Percentiles rank a stretch among this genome's conserved stretches.
These are phyloP conservation scores for Trachemys scripta DNA, from an alignment of 2,113 vertebrate genomes.

Conservation along the genomic window DNA sequence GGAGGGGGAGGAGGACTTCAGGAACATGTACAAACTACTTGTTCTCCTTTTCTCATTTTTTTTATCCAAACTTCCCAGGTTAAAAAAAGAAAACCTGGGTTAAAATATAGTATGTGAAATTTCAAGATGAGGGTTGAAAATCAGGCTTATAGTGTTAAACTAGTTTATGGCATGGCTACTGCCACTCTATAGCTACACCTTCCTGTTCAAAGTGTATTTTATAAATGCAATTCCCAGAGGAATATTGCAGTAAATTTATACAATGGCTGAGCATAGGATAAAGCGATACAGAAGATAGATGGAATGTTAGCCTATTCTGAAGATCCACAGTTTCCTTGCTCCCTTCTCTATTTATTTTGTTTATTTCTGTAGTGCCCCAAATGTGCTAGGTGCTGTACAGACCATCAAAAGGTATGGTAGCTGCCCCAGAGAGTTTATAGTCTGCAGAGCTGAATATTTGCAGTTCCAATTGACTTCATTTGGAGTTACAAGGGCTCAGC, in stretches of 20 bases:
- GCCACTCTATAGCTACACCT: background rate
- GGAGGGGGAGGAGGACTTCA: background rate
- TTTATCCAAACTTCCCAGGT: background rate
- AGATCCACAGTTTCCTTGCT: no score
- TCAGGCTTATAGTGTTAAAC: background rate
- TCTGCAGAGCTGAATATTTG: slow-evolving; percentile 27
- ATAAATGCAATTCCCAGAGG: background rate
- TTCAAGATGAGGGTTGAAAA: background rate
- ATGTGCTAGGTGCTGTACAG: background rate
- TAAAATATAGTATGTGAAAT: background rate
- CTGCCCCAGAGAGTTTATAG: background rate
- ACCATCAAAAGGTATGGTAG: background rate
- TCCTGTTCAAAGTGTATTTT: background rate
- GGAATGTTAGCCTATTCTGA: no score
- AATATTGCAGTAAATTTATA: background rate
- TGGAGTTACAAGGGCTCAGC: slow-evolving; percentile 56
- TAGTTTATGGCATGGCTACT: background rate
- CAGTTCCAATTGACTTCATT: slow-evolving; percentile 55
- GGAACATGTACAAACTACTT: background rate
- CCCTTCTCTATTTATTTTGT: no score
- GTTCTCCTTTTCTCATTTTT: background rate
- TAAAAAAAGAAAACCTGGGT: background rate
- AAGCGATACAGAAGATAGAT: background rate
- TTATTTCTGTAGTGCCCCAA: background rate
- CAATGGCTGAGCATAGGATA: background rate